phyloP scores from a whole-genome alignment of 2,888 invertebrate species.

The Patella depressa region DNA sequence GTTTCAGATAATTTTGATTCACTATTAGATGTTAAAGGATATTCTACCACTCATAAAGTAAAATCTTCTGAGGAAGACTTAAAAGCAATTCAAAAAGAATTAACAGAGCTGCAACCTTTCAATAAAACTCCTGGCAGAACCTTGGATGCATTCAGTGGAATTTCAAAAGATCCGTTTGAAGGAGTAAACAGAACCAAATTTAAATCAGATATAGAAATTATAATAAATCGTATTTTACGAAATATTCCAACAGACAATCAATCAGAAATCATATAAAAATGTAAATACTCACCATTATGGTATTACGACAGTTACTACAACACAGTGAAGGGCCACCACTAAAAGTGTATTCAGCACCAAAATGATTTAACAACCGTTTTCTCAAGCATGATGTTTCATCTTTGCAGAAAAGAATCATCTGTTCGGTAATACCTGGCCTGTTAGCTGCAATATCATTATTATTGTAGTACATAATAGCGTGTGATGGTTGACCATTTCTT shows the following conservation, averaged over 20 bases:
- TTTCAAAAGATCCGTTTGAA: neutral
- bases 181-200: neutral
- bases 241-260: no score
- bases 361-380: constrained; percentile 16
- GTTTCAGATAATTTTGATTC: constrained; percentile 13
- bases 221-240: no score
- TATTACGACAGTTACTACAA: constrained; percentile 1
- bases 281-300: neutral
- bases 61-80: constrained; percentile 16
- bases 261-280: no score
- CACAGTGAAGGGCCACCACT: neutral
- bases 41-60: constrained; percentile 1
- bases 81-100: neutral
- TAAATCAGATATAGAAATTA: no score
- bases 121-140: neutral
- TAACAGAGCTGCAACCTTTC: neutral
- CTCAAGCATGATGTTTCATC: constrained; percentile 17
- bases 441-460: no score
- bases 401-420: constrained; percentile 16
- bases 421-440: constrained; percentile 17
- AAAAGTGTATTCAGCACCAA: constrained; percentile 17
- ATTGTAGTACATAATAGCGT: no score
- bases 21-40: no score
- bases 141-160: no score
- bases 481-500: no score